A percentile compares a stretch with the other conserved stretches of the same genome.
Evolutionary conservation across 30 jellyfish, hydroid and myxozoan genomes (phyloP).

Genomic region (Turritopsis dohrnii): DNA sequence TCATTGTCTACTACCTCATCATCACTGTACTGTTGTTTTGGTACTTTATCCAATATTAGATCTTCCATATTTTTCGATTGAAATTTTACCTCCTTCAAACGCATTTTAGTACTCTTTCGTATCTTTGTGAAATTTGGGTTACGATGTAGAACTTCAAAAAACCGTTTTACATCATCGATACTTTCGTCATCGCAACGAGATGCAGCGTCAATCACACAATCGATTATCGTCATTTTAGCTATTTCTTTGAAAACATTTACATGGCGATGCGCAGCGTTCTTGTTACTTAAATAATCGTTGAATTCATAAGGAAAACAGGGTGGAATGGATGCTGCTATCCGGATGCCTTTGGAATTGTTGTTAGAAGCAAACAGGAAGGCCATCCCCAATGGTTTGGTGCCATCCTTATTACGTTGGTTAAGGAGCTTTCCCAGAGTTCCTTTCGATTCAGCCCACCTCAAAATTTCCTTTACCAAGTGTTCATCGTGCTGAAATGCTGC

Average conservation of each 20-base stretch:
- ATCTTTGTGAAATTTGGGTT: background rate
- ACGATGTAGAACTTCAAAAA: background rate
- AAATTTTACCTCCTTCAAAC: no score
- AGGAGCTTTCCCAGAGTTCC: background rate
- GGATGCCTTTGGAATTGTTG: background rate
- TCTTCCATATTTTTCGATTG: background rate
- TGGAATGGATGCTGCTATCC: background rate
- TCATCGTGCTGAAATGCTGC: background rate
- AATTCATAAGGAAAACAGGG: background rate
- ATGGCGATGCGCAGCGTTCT: background rate
- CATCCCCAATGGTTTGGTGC: slow-evolving; percentile 21
- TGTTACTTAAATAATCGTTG: background rate
- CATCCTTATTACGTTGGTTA: slow-evolving; percentile 12
- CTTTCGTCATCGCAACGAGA: background rate
- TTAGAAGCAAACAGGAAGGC: background rate
- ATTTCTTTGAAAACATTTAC: background rate
- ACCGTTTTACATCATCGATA: background rate
- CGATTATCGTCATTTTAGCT: background rate
- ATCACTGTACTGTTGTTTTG: background rate
- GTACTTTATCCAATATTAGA: no score
- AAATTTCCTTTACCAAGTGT: background rate
- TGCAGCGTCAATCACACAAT: background rate
- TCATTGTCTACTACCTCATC: background rate
- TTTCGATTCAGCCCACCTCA: background rate
- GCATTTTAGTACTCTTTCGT: background rate